Evolutionary conservation across 2,113 vertebrate genomes (phyloP).

Genomic region (Acrocephalus arundinaceus): DNA sequence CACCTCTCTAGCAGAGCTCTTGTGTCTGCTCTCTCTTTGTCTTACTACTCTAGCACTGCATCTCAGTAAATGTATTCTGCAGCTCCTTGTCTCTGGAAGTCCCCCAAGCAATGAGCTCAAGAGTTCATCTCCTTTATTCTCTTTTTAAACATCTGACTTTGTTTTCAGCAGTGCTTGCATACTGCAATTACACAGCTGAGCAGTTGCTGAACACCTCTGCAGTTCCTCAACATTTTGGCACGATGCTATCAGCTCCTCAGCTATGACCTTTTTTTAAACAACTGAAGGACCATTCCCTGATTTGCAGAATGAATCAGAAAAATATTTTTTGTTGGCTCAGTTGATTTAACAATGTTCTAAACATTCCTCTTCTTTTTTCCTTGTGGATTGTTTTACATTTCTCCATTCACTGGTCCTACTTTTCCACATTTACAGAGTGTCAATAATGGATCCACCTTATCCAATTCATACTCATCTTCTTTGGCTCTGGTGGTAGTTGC

Average conservation of each 20-base stretch:
- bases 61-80: background rate
- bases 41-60: background rate
- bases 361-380: background rate
- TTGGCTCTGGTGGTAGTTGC: background rate
- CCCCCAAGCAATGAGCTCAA: background rate
- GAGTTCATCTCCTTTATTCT: background rate
- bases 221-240: background rate
- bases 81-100: background rate
- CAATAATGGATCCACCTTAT: background rate
- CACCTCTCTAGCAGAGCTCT: background rate
- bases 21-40: background rate
- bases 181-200: background rate
- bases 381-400: background rate
- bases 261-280: background rate
- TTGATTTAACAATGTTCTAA: background rate
- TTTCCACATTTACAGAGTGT: background rate
- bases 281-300: background rate
- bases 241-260: accelerated
- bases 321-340: background rate
- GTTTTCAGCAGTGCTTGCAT: background rate
- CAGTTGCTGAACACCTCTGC: background rate
- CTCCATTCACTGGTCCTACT: background rate
- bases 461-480: background rate
- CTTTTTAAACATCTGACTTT: background rate
- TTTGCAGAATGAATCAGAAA: background rate